Evolutionary conservation across 2,113 vertebrate species (phyloP).

Genomic region (Gambusia affinis): DNA sequence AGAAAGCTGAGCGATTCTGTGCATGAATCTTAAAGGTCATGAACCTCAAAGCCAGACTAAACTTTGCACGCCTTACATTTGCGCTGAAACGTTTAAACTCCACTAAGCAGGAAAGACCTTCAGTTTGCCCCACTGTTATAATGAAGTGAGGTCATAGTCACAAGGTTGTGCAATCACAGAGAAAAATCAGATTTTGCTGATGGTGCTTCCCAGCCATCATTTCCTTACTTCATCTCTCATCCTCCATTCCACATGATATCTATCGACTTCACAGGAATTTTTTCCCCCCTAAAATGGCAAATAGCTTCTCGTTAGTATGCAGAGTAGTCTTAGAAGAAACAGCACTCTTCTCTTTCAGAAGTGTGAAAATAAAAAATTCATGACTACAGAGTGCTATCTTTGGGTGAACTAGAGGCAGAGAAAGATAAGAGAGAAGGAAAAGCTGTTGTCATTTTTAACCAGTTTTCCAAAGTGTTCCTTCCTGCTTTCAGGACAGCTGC

Average conservation of each 20-base stretch:
- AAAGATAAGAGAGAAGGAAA: constrained; percentile 23
- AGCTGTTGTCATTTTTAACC: constrained; percentile 43
- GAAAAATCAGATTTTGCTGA: constrained; percentile 52
- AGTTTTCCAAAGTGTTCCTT: constrained; percentile 7
- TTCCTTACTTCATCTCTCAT: constrained; percentile 41
- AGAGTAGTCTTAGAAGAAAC: constrained; percentile 64
- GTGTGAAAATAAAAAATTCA: constrained; percentile 77
- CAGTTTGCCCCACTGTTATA: constrained; percentile 25
- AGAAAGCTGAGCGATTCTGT: not conserved
- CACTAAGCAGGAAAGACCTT: constrained; percentile 11
- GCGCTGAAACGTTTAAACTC: constrained; percentile 25
- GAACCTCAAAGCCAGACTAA: constrained; percentile 31
- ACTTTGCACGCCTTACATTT: constrained; percentile 28
- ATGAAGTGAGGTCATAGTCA: constrained; percentile 41
- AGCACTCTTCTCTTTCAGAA: constrained; percentile 62
- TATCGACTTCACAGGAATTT: constrained; percentile 52
- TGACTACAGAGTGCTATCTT: constrained; percentile 58
- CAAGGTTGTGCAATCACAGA: constrained; percentile 39
- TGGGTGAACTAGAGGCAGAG: constrained; percentile 24
- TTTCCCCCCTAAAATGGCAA: constrained; percentile 29
- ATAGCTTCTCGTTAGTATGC: constrained; percentile 70
- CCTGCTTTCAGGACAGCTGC: constrained; percentile 24
- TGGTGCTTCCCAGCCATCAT: constrained; percentile 26
- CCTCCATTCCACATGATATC: constrained; percentile 59
- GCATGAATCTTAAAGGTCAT: not conserved